Percentiles rank a stretch among this genome's conserved stretches.
Evolutionary conservation across 2,888 invertebrate genomes (phyloP).

Genomic region (Nycteola revayana): DNA sequence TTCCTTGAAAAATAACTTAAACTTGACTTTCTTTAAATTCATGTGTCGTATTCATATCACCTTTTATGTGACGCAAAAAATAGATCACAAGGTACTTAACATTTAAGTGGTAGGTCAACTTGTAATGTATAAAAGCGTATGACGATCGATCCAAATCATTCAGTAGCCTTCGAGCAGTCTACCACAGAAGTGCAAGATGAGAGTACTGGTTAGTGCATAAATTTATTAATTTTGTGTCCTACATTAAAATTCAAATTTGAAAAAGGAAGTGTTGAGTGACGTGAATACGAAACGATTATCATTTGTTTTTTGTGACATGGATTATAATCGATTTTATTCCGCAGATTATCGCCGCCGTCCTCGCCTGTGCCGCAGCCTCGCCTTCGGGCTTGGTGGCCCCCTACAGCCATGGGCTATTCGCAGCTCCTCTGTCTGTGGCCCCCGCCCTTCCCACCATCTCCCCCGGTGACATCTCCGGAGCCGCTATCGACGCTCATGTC

Average conservation of each 20-base stretch:
- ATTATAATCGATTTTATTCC: constrained; percentile 41
- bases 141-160: constrained; percentile 68
- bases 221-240: too few relatives aligned
- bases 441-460: constrained; percentile 68
- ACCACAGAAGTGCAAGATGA: constrained; percentile 79
- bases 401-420: constrained; percentile 46
- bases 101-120: constrained; percentile 61
- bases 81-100: too few relatives aligned
- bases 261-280: constrained; percentile 17
- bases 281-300: constrained; percentile 17
- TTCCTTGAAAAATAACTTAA: too few relatives aligned
- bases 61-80: too few relatives aligned
- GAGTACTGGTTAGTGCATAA: constrained; percentile 72
- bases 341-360: constrained; percentile 82
- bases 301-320: constrained; percentile 23
- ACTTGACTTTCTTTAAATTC: too few relatives aligned
- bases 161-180: constrained; percentile 81
- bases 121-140: constrained; percentile 65
- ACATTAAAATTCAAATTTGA: neutral
- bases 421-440: constrained; percentile 42
- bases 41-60: too few relatives aligned
- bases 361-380: constrained; percentile 71
- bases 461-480: constrained; percentile 67
- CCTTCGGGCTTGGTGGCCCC: constrained; percentile 66
- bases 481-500: constrained; percentile 73